Evolutionary conservation across 2,113 vertebrate genomes (phyloP).

Genomic region (Chauna torquata): DNA sequence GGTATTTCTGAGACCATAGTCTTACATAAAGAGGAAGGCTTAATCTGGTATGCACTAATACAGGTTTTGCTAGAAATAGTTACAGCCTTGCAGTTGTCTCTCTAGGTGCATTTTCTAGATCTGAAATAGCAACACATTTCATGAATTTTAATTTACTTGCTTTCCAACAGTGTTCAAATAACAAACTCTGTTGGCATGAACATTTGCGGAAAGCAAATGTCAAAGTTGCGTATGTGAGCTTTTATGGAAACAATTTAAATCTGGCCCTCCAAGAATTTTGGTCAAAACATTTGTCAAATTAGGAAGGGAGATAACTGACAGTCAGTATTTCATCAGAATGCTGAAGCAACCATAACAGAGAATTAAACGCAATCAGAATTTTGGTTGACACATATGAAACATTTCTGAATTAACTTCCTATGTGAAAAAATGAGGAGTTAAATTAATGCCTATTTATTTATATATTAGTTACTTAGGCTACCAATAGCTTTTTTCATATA

Average conservation of each 20-base stretch:
- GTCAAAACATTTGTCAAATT: background rate
- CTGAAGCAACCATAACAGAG: background rate
- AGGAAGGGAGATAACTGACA: background rate
- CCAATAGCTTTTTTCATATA: background rate
- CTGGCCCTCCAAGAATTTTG: background rate
- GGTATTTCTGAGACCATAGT: background rate
- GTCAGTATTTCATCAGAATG: background rate
- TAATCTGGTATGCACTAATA: background rate
- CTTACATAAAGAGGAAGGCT: background rate
- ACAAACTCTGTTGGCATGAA: background rate
- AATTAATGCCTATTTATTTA: background rate
- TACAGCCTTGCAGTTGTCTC: background rate
- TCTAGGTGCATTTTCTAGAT: background rate
- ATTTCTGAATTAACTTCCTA: background rate
- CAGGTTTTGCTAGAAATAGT: background rate
- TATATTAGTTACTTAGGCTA: background rate
- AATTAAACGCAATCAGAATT: background rate
- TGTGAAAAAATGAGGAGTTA: background rate
- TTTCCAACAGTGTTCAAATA: slow-evolving; percentile 28
- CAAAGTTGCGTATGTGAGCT: background rate
- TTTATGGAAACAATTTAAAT: background rate
- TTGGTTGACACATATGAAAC: background rate
- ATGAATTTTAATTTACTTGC: background rate
- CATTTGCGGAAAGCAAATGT: background rate
- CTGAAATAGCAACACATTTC: background rate